Base-by-base conservation (phyloP, 2,888 invertebrate species). In the Phoenoteleia sp. region DNA sequence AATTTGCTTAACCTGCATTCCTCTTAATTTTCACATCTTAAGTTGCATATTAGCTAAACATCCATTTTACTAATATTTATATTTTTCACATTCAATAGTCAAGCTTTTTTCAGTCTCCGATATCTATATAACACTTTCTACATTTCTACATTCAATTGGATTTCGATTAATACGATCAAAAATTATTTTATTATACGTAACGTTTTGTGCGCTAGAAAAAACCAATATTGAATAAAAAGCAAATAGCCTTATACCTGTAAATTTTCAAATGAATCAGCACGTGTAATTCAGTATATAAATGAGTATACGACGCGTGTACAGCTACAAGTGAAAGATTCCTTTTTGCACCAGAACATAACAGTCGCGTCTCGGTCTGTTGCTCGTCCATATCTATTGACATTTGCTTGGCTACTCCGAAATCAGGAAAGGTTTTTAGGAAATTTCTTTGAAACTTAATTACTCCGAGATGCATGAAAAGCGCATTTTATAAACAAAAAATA, bases 231-330 rank as follows among this genome's bases (percentile, higher is more conserved):
- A 39, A 52, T 45, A 52, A 69, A 69, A 56, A 69, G 60, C 67
- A 67, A 77, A 58, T 17, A 15, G 36, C 27, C 36, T 25, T 11
- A 17, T 9, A 19, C 60, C 21, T 52, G 67, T 54, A 39, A 39
- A 72, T 76, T 76, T 76, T 77, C 56, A 49, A 71, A 76, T 71
- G 76, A 82, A 82, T 76, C 76, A 76, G 82, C 76, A 82, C 81
- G 67, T 74, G 81, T 47, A 60, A 45, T 80, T 19, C 74, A 45
- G 74, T 74, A 27, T 60, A 56, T 33, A 42, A 75, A 58, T 69
- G 62, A 45, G 49, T n/a, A 47, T 69, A 71, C 66, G 67, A 27
- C 45, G 58, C 74, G 54, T 64, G 33, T 47, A 45, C n/a, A 66
- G 29, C 45, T 19, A 80, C 69, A 67, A 60, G 71, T 83, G 66